phyloP scores from a whole-genome alignment of 2,888 invertebrate species.

The Frankliniella fusca region DNA sequence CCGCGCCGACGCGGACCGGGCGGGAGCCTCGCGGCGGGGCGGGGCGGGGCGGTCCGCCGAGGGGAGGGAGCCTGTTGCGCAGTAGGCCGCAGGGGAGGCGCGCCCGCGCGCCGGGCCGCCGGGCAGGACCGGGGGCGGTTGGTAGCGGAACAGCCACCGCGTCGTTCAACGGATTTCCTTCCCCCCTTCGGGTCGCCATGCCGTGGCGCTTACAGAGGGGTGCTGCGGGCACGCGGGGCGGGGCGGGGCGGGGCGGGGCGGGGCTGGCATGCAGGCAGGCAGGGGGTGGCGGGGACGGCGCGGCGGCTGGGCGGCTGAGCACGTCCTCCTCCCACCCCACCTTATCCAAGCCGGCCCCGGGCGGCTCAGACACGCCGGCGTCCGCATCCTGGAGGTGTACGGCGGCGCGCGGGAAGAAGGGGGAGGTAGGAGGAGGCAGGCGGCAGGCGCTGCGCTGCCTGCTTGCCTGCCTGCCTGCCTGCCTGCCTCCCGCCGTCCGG shows the following conservation, averaged over 20 bases:
- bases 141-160: not conserved
- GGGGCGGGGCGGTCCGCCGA: not conserved
- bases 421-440: not conserved
- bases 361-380: conserved; percentile 8
- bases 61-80: conserved; percentile 5
- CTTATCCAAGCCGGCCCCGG: not conserved
- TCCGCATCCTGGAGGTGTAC: not conserved
- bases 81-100: not conserved
- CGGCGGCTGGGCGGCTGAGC: not conserved
- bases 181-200: not conserved
- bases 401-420: not conserved
- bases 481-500: not conserved
- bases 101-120: not conserved
- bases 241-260: not conserved
- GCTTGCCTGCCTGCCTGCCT: no score
- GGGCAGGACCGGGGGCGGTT: no score
- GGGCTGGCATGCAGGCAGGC: not conserved
- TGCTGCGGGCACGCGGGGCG: not conserved
- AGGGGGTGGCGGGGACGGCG: not conserved
- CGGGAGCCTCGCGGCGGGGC: not conserved
- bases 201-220: conserved; percentile 11
- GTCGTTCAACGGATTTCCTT: conserved; percentile 12
- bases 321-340: not conserved
- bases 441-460: no score
- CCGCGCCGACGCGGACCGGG: not conserved